Conservation (phyloP, 2,888 invertebrate genomes). For the Bembecia ichneumoniformis region DNA sequence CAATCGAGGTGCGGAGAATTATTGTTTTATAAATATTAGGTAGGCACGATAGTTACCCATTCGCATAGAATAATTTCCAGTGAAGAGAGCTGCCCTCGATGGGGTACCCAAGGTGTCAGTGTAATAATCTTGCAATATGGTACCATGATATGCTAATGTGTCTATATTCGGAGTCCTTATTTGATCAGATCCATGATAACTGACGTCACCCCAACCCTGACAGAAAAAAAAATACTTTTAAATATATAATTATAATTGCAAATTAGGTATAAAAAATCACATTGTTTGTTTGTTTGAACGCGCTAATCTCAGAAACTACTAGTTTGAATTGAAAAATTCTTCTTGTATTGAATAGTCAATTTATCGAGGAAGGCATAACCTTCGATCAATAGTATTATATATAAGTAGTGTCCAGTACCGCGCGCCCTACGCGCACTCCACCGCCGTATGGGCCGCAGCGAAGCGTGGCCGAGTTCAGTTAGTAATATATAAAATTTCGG, state of each 20-base stretch:
- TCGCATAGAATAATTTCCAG: conserved; percentile 86
- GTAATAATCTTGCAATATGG: conserved; percentile 85
- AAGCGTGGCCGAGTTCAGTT: too few relatives aligned
- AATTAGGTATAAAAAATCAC: neutral
- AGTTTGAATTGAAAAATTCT: too few relatives aligned
- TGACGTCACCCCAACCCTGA: conserved; percentile 90
- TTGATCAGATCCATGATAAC: conserved; percentile 86
- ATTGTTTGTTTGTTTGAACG: too few relatives aligned
- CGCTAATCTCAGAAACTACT: too few relatives aligned
- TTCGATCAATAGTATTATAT: too few relatives aligned
- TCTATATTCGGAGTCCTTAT: conserved; percentile 92
- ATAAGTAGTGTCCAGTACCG: too few relatives aligned
- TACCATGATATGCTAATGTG: conserved; percentile 83
- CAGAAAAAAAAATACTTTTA: conserved; percentile 19
- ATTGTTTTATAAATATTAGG: neutral
- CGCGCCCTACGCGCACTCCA: too few relatives aligned
- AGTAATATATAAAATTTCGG: too few relatives aligned
- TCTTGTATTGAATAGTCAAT: too few relatives aligned
- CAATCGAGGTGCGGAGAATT: too few relatives aligned
- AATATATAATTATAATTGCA: neutral
- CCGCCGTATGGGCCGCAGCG: too few relatives aligned
- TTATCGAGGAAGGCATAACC: too few relatives aligned
- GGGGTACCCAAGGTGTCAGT: conserved; percentile 84
- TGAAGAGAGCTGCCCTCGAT: conserved; percentile 80
- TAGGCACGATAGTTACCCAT: conserved; percentile 63